Conservation (phyloP, 2,113 vertebrate species). For the Oreochromis niloticus region DNA sequence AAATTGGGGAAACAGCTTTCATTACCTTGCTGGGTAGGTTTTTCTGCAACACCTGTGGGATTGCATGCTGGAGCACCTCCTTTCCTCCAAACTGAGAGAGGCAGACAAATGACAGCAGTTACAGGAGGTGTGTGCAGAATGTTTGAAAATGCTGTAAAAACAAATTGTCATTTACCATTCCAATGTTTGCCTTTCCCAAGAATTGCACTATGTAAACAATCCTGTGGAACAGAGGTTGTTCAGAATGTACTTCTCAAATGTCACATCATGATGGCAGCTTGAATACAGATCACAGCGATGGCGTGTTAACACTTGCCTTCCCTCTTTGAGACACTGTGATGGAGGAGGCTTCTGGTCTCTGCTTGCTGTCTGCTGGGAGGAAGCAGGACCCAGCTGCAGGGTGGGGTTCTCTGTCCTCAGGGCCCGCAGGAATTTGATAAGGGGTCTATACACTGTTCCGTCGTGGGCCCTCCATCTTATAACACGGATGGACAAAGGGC, state of each 20-base stretch:
- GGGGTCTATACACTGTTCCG: slow-evolving; percentile 58
- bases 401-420: slow-evolving; percentile 71
- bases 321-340: slow-evolving; percentile 54
- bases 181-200: slow-evolving; percentile 70
- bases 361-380: slow-evolving; percentile 31
- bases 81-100: slow-evolving; percentile 73
- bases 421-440: slow-evolving; percentile 69
- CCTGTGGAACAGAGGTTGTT: slow-evolving; percentile 43
- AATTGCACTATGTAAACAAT: slow-evolving; percentile 73
- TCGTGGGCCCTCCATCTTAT: slow-evolving; percentile 68
- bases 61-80: slow-evolving; percentile 74
- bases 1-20: neutral
- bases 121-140: neutral
- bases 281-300: neutral
- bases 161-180: slow-evolving; percentile 65
- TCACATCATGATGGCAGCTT: neutral
- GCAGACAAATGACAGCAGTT: neutral
- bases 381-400: slow-evolving; percentile 40
- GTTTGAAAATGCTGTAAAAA: neutral
- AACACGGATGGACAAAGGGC: slow-evolving; percentile 62
- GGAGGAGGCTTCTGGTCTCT: neutral
- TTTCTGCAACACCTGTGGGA: slow-evolving; percentile 64
- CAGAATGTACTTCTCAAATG: neutral
- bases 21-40: slow-evolving; percentile 52
- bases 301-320: slow-evolving; percentile 39